A percentile compares a stretch with the other conserved stretches of the same genome.
phyloP scores from a whole-genome alignment of 1,140 invertebrate species.

The Trissolcus basalis region DNA sequence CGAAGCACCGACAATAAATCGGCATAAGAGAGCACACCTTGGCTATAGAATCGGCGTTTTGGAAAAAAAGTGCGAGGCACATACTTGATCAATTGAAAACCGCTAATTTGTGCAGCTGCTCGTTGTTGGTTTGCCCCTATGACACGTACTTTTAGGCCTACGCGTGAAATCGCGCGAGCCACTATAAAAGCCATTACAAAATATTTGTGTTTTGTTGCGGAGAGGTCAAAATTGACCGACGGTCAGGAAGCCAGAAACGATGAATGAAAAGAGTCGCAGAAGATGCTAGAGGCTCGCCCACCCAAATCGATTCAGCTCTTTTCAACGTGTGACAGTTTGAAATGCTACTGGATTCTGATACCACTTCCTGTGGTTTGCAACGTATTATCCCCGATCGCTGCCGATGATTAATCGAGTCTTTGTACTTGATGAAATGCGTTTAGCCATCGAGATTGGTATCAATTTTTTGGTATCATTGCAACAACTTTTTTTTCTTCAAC shows the following conservation, averaged over 20 bases:
- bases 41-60: neutral
- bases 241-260: constrained; percentile 39
- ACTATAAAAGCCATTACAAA: constrained; percentile 52
- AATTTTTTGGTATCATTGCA: no score
- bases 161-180: constrained; percentile 47
- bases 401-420: constrained; percentile 40
- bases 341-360: constrained; percentile 55
- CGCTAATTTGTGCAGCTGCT: constrained; percentile 52
- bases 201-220: constrained; percentile 55
- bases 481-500: no score
- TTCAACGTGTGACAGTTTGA: constrained; percentile 46
- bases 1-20: constrained; percentile 15
- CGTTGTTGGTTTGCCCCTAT: constrained; percentile 23
- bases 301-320: constrained; percentile 56
- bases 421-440: neutral
- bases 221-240: constrained; percentile 40
- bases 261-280: constrained; percentile 22
- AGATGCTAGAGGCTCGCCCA: constrained; percentile 38
- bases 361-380: constrained; percentile 38
- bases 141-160: constrained; percentile 14
- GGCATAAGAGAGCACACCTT: neutral
- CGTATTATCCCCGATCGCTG: neutral
- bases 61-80: constrained; percentile 15
- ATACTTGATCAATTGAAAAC: constrained; percentile 11
- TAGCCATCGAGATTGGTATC: no score